phyloP scores from a whole-genome alignment of 2,797 vertebrate species.

The Leptatherina wallacei region DNA sequence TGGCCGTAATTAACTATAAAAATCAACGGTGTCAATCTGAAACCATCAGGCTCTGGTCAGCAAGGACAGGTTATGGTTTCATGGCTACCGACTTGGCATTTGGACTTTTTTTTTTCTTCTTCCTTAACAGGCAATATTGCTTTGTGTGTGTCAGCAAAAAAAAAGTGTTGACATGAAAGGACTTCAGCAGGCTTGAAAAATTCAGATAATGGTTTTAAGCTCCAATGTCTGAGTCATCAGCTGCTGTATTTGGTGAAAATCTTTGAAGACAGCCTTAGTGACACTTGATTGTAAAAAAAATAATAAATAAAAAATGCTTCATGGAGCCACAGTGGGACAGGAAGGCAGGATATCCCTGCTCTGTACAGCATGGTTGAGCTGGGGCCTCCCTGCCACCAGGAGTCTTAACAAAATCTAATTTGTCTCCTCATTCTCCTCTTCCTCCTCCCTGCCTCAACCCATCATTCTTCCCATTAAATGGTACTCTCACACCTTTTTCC shows the following conservation, averaged over 20 bases:
- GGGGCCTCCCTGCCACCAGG: slow-evolving; percentile 49
- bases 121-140: not conserved
- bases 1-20: not conserved
- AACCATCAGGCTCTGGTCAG: not conserved
- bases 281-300: not conserved
- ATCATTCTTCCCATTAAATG: slow-evolving; percentile 52
- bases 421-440: slow-evolving; percentile 79
- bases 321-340: slow-evolving; percentile 72
- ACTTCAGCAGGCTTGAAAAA: slow-evolving; percentile 5
- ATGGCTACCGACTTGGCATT: not conserved
- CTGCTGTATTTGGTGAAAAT: not conserved
- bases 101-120: not conserved
- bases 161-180: not conserved
- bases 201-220: not conserved
- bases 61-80: not conserved
- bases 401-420: slow-evolving; percentile 85
- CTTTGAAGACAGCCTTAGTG: slow-evolving; percentile 2
- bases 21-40: not conserved
- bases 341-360: slow-evolving; percentile 69
- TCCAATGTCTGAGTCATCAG: not conserved
- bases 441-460: slow-evolving; percentile 62
- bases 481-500: slow-evolving; percentile 51
- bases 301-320: slow-evolving; percentile 52
- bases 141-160: not conserved
- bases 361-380: slow-evolving; percentile 74